A percentile compares a stretch with the other conserved stretches of the same genome.
phyloP scores from a whole-genome alignment of 2,888 invertebrate genomes.

The Lasioglossum malachurum region DNA sequence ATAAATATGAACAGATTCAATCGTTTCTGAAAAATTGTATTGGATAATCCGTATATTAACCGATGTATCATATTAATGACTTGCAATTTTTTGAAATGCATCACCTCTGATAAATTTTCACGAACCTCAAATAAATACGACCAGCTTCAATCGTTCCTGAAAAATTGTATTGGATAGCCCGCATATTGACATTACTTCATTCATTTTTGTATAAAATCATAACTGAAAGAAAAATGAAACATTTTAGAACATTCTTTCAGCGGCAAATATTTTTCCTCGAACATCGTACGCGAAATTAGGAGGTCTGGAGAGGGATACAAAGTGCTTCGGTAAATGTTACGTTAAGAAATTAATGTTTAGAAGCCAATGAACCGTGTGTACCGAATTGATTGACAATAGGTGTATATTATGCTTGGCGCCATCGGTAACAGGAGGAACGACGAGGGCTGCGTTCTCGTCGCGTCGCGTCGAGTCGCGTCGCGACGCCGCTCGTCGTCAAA shows the following conservation, averaged over 20 bases:
- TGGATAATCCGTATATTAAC: no score
- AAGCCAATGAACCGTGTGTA: neutral
- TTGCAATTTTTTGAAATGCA: no score
- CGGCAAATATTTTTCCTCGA: neutral
- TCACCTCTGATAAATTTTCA: neutral
- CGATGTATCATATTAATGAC: no score
- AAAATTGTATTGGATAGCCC: no score
- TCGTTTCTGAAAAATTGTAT: no score
- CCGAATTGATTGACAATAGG: neutral
- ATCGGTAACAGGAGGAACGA: neutral
- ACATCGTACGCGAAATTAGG: neutral
- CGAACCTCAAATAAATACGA: neutral
- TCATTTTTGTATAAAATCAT: neutral
- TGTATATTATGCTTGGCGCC: neutral
- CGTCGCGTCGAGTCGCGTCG: neutral
- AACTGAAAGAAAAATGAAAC: neutral
- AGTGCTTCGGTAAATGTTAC: neutral
- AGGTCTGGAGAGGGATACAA: neutral
- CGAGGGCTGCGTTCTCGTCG: neutral
- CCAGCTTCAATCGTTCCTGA: neutral
- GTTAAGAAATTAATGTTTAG: neutral
- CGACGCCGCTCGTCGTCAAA: neutral
- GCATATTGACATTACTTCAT: neutral
- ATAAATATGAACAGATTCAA: no score
- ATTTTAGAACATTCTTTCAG: neutral